Evolutionary conservation across 2,888 invertebrate genomes (phyloP), one percentile per base, ranked within the genome.

Genomic region (Mesorhabditis belari): DNA sequence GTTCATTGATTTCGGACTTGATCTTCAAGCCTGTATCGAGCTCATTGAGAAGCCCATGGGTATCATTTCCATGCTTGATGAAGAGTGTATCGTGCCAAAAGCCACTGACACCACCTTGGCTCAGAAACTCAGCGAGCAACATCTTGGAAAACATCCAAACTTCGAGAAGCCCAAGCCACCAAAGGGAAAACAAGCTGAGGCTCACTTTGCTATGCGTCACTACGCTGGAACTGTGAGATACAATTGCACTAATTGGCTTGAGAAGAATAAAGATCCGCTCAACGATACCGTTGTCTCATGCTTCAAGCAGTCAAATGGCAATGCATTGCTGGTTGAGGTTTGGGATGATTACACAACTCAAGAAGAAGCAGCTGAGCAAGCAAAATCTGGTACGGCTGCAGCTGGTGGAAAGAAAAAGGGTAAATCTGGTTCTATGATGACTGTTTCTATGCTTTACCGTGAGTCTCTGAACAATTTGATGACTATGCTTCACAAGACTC

Each of bases 221-320:
- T 84, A 84, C 72, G 84, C 84, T 72, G 66, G 70, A 64, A 82
- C 82, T 73, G 92, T 95, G 85, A 89, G 93, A 77, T 98, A 98
- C 89, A 96, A 95, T 87, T 92, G 95, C 86, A 88, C 89, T 81
- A 93, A 93, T 81, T 98, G 98, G 98, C 88, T 98, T 84, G 96
- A 98, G 85, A 98, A 98, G 92, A 98, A 98, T 89, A 98, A 98
- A 72, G 78, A 78, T 60, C 78, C 78, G 29, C 87, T 99, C 85
- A 98, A 98, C 88, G 96, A 98, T 88, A 94, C 94, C 66, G 93
- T 98, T 73, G 95, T 96, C 78, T 92, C 92, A 82, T 89, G 93
- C 84, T 92, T 89, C 88, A 93, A 93, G 87, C 91, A 91, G 56
- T 76, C 83, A 80, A 69, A 68, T 61, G 67, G 58, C 23, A 93